These are phyloP conservation scores for Kryptolebias ocellatus DNA, from an alignment of 2,797 vertebrate genomes.

Conservation along the genomic window DNA sequence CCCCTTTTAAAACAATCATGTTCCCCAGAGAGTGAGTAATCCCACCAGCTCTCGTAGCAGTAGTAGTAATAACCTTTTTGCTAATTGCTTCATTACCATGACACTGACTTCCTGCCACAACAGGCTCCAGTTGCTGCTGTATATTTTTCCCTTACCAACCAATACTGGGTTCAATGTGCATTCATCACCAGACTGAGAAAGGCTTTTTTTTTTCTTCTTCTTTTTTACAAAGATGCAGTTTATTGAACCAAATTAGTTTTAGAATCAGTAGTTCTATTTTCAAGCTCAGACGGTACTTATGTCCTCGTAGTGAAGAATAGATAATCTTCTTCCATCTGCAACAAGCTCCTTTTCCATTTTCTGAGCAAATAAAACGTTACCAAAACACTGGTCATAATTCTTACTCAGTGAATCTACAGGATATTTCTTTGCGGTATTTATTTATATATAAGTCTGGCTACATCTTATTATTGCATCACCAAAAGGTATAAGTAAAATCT, in stretches of 20 bases:
- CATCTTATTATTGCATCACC: too few relatives aligned
- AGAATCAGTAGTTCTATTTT: neutral
- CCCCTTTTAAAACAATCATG: slow-evolving; percentile 34
- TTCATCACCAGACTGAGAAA: slow-evolving; percentile 2
- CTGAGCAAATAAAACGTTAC: too few relatives aligned
- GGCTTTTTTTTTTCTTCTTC: neutral
- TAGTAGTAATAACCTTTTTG: slow-evolving; percentile 46
- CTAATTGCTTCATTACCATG: slow-evolving; percentile 57
- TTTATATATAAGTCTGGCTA: too few relatives aligned
- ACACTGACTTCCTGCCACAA: slow-evolving; percentile 38
- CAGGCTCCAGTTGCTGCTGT: slow-evolving; percentile 12
- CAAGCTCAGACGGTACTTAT: neutral
- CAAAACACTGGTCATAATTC: too few relatives aligned
- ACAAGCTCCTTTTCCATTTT: too few relatives aligned
- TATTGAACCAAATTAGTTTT: neutral
- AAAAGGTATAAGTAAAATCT: too few relatives aligned
- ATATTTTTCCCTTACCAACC: neutral
- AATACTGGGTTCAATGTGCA: neutral
- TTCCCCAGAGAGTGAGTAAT: slow-evolving; percentile 35
- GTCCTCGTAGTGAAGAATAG: neutral
- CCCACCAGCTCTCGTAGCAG: slow-evolving; percentile 24
- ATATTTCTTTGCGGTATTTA: too few relatives aligned
- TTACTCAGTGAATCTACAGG: too few relatives aligned
- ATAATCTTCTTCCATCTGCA: too few relatives aligned
- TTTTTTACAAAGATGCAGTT: neutral